Percentiles rank a stretch among this genome's conserved stretches.
phyloP scores from a whole-genome alignment of 1,140 invertebrate genomes.

The Oscheius sp. region DNA sequence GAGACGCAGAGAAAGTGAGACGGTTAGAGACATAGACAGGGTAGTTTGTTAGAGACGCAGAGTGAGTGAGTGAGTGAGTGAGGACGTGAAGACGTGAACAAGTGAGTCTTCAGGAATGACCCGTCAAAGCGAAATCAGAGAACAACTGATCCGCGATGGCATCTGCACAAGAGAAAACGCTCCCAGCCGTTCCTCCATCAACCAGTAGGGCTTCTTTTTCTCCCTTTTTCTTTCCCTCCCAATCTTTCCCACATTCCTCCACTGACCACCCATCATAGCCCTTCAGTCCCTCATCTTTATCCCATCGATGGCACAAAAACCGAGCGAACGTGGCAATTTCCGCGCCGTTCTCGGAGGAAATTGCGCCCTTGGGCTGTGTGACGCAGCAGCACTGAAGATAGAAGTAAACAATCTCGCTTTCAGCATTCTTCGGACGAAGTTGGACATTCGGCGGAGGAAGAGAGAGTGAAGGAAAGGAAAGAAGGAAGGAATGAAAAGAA shows the following conservation, averaged over 20 bases:
- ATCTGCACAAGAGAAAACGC: slow-evolving; percentile 54
- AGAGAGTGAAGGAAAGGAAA: slow-evolving; percentile 1
- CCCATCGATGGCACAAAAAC: not conserved
- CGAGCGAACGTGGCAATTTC: too few species aligned
- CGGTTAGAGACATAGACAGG: too few species aligned
- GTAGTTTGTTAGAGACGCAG: not conserved
- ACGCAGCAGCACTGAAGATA: not conserved
- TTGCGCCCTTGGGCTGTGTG: not conserved
- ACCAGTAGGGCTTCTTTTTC: slow-evolving; percentile 47
- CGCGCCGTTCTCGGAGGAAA: not conserved
- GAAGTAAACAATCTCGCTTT: slow-evolving; percentile 20
- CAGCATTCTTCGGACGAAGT: slow-evolving; percentile 59
- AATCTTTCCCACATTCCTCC: not conserved
- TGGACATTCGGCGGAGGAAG: slow-evolving; percentile 39
- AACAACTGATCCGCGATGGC: slow-evolving; percentile 57
- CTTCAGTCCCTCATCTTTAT: too few species aligned
- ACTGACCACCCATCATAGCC: not conserved
- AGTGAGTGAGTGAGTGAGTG: not conserved
- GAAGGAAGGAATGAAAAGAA: not conserved
- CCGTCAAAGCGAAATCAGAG: slow-evolving; percentile 58
- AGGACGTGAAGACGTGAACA: not conserved
- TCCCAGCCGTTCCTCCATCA: slow-evolving; percentile 55
- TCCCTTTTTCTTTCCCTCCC: too few species aligned
- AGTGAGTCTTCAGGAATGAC: slow-evolving; percentile 36
- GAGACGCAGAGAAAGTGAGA: too few species aligned